Base-by-base conservation (phyloP, 1,140 invertebrate genomes). In the Aphelinus certus region DNA sequence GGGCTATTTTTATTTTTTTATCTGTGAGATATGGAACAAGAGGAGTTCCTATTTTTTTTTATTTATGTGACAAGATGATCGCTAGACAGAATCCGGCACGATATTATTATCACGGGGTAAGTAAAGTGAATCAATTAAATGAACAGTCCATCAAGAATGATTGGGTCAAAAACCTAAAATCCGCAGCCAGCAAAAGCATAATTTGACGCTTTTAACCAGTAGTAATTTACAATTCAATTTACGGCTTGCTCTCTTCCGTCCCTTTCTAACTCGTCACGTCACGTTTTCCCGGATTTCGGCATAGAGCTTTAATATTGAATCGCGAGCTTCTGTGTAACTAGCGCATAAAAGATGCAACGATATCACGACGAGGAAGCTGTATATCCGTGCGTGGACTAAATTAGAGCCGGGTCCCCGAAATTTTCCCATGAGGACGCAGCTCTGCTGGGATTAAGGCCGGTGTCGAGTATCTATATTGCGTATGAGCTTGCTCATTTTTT, bases 171-270 rank as follows among this genome's bases (percentile, higher is more conserved):
- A 26, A 26, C 26, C 58, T 6, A 43, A 60, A 60, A 43, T 60
- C 58, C 58, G 42, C 26, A 26, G 26, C 26, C 26, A 26, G 26
- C 26, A 26, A 26, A 60, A 43, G 58, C 10, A 10, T 63, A 63
- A 63, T 63, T 63, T 63, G 51, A 51, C 48, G 48, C 3, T 26
- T 49, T 47, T 42, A 45, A 51, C 63, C 42, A 48, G 3, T n/a
- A 3, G 48, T 53, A 53, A 65, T 53, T 65, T 53, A 47, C 63
- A 65, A 65, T 65, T 65, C 49, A 65, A 65, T 65, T 49, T 65
- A 65, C 48, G 48, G 10, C 47, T 65, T 51, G 1, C 26, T 26
- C 26, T 26, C 26, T 26, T 26, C 26, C 26, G 26, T 26, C 26
- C 26, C 26, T 26, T 26, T 26, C 26, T 26, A 26, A 26, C 26